These are phyloP conservation scores for Andrena bicolor DNA, from an alignment of 2,888 invertebrate species.

Conservation along the genomic window DNA sequence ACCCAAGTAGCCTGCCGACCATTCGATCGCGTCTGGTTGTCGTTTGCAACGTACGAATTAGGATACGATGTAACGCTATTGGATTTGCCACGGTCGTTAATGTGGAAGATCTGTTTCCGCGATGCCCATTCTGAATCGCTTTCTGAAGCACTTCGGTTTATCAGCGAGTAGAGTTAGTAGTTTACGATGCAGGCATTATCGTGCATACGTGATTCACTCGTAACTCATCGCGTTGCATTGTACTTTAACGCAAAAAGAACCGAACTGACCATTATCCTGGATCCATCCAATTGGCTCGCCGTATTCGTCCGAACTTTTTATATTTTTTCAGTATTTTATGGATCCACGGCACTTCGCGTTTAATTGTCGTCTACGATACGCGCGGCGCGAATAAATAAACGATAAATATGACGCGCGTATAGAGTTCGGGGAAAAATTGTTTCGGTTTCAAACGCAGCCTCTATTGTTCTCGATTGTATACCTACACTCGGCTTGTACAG, in stretches of 20 bases:
- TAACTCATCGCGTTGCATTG: not conserved
- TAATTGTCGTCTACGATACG: not conserved
- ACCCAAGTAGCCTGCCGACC: not conserved
- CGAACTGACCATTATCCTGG: not conserved
- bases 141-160: not conserved
- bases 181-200: not conserved
- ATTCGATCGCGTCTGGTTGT: not conserved
- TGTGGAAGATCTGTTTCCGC: not conserved
- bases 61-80: not conserved
- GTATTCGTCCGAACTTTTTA: conserved; percentile 19
- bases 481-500: not conserved
- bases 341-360: not conserved
- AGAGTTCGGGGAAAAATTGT: conserved; percentile 6
- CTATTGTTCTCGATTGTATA: not conserved
- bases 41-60: not conserved
- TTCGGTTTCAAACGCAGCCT: not conserved
- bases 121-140: too few relatives aligned
- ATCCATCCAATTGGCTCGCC: conserved; percentile 8
- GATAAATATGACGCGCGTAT: not conserved
- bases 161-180: too few relatives aligned
- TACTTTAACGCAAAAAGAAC: not conserved
- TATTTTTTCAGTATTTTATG: conserved; percentile 1
- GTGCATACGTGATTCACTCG: not conserved
- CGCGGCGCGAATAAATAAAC: conserved; percentile 2
- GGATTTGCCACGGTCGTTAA: not conserved